Evolutionary conservation across 2,888 invertebrate species (phyloP), one percentile per base, ranked within the genome.

Genomic region (Caenorhabditis zanzibari): DNA sequence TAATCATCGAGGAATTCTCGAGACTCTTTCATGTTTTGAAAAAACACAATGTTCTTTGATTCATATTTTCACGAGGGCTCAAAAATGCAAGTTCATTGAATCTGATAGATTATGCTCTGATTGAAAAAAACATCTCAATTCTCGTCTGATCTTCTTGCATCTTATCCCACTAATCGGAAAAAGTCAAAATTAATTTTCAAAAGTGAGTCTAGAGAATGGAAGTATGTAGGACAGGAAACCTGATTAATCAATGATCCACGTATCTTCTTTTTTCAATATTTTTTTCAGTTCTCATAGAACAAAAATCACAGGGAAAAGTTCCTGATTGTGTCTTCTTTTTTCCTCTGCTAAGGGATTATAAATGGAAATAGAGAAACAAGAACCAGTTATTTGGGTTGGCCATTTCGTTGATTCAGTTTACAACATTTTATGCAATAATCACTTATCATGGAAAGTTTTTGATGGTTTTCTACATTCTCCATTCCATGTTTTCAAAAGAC

Each of bases 351-450:
- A 61, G 24, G 63, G 63, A 63, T 63, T 63, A 63, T 32, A 38
- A 63, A 44, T 59, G 44, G 44, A 44, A 44, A 44, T 22, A 54
- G 54, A 54, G 24, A 38, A 14, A 52, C 35, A 69, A 69, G 54
- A 69, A 69, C 69, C 69, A 69, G 69, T 69, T 69, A n/a, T 38
- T 56, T 6, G 22, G 38, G 47, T 47, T 47, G 47, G n/a, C 47
- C 47, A 4, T 19, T n/a, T 61, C 32, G 35, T 61, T 19, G 35
- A 52, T 38, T 54, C 22, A 66, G n/a, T 69, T 69, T 69, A 69
- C 69, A 69, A 54, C 22, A 69, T 56, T 69, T 56, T 54, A 69
- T 69, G 69, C 69, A 69, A 69, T 69, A 69, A 69, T 69, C 69
- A 54, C 22, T 44, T 63, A 63, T 63, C 63, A 63, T 28, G n/a